phyloP scores from a whole-genome alignment of 2,797 vertebrate genomes.

The Aeoliscus strigatus region DNA sequence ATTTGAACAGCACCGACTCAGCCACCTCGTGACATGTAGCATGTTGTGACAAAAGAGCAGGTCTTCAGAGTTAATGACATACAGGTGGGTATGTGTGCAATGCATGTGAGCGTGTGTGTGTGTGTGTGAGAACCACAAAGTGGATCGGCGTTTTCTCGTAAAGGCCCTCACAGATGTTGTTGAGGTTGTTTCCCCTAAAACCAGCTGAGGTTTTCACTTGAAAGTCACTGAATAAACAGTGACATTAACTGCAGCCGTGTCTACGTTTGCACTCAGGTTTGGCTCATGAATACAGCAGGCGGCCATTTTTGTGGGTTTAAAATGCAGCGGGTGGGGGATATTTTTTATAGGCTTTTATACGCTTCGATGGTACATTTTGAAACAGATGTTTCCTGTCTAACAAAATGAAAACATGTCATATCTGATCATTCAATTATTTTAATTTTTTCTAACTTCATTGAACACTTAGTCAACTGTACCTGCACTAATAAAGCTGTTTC shows the following conservation, averaged over 20 bases:
- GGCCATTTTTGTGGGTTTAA: constrained; percentile 3
- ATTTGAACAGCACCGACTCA: too few relatives aligned
- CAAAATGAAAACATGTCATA: too few relatives aligned
- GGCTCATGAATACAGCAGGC: constrained; percentile 25
- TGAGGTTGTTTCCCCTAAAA: constrained; percentile 57
- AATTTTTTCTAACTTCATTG: too few relatives aligned
- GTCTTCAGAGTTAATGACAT: constrained; percentile 35
- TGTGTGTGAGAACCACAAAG: constrained; percentile 51
- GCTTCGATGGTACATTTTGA: too few relatives aligned
- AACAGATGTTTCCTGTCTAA: too few relatives aligned
- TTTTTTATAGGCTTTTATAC: too few relatives aligned
- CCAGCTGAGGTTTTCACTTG: constrained; percentile 61
- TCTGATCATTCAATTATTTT: too few relatives aligned
- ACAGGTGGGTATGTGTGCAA: constrained; percentile 54
- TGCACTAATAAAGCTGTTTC: too few relatives aligned
- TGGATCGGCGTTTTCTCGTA: constrained; percentile 65
- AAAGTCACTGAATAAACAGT: constrained; percentile 53
- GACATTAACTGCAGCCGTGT: constrained; percentile 39
- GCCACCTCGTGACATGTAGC: too few relatives aligned
- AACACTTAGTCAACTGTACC: too few relatives aligned
- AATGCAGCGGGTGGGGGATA: too few relatives aligned
- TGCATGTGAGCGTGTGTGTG: constrained; percentile 19
- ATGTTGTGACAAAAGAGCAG: too few relatives aligned
- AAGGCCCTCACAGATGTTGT: constrained; percentile 71
- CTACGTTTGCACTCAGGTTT: constrained; percentile 35